Conservation (phyloP, 1,140 invertebrate species). For the Metopolophium dirhodum region DNA sequence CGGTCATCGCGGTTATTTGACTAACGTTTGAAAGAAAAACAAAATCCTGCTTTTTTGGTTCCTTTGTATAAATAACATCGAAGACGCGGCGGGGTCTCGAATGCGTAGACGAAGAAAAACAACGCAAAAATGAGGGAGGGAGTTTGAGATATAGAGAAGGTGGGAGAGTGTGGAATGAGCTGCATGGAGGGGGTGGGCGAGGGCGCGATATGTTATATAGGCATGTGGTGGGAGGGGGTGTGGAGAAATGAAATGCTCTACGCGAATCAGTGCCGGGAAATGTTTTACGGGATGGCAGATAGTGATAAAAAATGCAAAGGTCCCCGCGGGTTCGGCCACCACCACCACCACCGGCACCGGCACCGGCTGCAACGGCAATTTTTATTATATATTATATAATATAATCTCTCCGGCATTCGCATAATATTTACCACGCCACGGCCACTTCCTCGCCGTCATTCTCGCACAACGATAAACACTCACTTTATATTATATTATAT, state of each 20-base stretch:
- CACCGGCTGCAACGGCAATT: neutral
- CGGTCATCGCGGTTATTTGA: neutral
- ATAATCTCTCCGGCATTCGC: neutral
- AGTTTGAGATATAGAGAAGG: fast-evolving
- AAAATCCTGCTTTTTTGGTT: neutral
- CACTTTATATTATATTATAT: neutral
- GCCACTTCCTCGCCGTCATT: slow-evolving; percentile 2
- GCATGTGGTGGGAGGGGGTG: neutral
- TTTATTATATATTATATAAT: neutral
- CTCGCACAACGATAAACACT: slow-evolving; percentile 24
- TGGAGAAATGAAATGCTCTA: slow-evolving; percentile 2
- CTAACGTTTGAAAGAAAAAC: neutral
- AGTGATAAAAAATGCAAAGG: slow-evolving; percentile 39
- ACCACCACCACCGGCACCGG: neutral
- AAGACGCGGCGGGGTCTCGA: neutral
- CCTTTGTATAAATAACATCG: neutral
- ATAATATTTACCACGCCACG: neutral
- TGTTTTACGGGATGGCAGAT: slow-evolving; percentile 19
- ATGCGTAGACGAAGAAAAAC: neutral
- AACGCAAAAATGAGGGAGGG: neutral
- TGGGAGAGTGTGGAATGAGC: neutral
- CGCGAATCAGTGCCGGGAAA: slow-evolving; percentile 45
- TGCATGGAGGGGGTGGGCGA: neutral
- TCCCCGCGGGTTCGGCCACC: neutral
- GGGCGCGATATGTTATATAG: neutral